A percentile compares a stretch with the other conserved stretches of the same genome.
Conservation (phyloP, 2,797 vertebrate species). For the Tiaroga cobitis region DNA sequence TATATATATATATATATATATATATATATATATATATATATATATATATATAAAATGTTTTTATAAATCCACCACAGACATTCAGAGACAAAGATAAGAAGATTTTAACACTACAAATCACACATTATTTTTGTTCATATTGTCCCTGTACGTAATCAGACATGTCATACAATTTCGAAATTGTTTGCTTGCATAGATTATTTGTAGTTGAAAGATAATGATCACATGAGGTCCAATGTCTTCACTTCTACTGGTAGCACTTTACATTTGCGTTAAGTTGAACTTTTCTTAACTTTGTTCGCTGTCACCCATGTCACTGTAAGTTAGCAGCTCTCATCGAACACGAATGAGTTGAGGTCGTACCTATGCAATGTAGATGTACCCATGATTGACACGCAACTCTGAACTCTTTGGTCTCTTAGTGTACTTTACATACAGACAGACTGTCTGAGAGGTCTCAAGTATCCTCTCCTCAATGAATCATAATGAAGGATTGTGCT, state of each 20-base stretch:
- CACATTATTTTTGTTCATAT: neutral
- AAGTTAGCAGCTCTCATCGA: neutral
- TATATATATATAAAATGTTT: no score
- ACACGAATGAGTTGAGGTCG: neutral
- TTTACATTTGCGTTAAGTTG: neutral
- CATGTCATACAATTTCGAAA: neutral
- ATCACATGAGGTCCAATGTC: neutral
- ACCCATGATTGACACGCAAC: neutral
- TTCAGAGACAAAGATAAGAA: neutral
- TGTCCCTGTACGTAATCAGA: neutral
- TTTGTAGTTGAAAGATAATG: neutral
- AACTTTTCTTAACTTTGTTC: neutral
- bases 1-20: no score
- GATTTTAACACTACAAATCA: neutral
- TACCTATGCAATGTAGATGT: neutral
- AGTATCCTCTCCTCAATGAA: slow-evolving; percentile 22
- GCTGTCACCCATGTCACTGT: neutral
- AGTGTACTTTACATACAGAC: neutral
- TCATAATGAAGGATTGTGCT: slow-evolving; percentile 20
- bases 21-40: no score
- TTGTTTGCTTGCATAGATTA: neutral
- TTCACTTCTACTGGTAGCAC: neutral
- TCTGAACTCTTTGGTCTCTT: neutral
- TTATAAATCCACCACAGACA: neutral
- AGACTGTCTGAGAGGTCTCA: slow-evolving; percentile 20